These are phyloP conservation scores for Erpetoichthys calabaricus DNA, from an alignment of 2,797 vertebrate genomes.

Conservation along the genomic window DNA sequence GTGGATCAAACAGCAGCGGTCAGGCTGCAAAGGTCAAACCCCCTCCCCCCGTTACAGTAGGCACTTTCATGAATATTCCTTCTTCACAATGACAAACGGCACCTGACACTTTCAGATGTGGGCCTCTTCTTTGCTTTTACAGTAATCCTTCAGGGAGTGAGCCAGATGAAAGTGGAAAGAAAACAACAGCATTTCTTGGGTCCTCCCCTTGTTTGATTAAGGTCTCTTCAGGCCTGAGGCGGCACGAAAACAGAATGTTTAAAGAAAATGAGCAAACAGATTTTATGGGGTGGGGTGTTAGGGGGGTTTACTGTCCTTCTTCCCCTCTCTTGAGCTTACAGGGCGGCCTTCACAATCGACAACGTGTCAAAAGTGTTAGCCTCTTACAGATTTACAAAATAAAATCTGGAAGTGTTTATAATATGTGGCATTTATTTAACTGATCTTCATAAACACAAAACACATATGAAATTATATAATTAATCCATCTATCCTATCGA, in stretches of 20 bases:
- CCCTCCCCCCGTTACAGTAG: constrained; percentile 13
- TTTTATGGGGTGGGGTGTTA: no score
- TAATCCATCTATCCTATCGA: no score
- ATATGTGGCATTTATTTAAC: no score
- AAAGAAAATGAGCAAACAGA: neutral
- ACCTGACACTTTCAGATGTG: constrained; percentile 4
- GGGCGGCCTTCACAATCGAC: no score
- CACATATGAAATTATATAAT: no score
- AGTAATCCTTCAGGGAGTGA: constrained; percentile 14
- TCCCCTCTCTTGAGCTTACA: no score
- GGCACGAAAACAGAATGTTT: constrained; percentile 5
- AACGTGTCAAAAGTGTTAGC: no score
- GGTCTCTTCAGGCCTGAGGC: neutral
- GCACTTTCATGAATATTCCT: constrained; percentile 12
- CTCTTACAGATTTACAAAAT: no score
- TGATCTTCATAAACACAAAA: no score
- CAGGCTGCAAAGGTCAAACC: neutral
- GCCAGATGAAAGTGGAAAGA: constrained; percentile 9
- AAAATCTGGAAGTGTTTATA: no score
- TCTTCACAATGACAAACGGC: constrained; percentile 7
- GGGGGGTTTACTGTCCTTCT: no score
- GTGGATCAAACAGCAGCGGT: no score
- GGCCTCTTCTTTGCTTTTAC: neutral
- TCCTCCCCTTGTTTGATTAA: neutral
- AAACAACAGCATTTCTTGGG: neutral